Evolutionary conservation across 2,113 vertebrate species (phyloP).

Genomic region (Epinephelus fuscoguttatus): DNA sequence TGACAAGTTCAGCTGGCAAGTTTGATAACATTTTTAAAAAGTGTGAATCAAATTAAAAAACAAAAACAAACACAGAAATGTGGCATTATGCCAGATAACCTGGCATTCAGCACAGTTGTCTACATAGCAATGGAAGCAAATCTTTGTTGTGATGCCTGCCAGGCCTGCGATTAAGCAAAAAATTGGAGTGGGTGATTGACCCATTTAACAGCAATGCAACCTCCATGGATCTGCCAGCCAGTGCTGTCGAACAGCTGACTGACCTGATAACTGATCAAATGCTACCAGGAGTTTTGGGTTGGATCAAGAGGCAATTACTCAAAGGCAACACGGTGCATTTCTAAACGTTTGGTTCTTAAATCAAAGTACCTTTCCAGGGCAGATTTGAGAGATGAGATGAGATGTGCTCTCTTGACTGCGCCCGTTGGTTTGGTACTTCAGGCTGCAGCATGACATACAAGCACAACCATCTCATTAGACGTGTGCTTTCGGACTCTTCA

Average conservation of each 20-base stretch:
- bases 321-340: neutral
- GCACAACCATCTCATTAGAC: constrained; percentile 19
- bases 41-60: no score
- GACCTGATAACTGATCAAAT: neutral
- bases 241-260: neutral
- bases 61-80: neutral
- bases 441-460: constrained; percentile 2
- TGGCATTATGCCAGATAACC: neutral
- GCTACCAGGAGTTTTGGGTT: neutral
- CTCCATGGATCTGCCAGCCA: neutral
- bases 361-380: constrained; percentile 1
- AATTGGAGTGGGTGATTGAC: neutral
- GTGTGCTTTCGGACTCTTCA: neutral
- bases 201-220: neutral
- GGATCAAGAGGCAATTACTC: neutral
- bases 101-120: neutral
- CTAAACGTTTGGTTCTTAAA: neutral
- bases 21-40: neutral
- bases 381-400: constrained; percentile 10
- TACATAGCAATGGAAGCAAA: neutral
- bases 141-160: neutral
- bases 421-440: neutral
- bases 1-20: neutral
- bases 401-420: neutral
- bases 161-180: neutral